These are phyloP conservation scores for Lytechinus pictus DNA, from an alignment of 35 echinoderm and acorn worm species.

Conservation along the genomic window DNA sequence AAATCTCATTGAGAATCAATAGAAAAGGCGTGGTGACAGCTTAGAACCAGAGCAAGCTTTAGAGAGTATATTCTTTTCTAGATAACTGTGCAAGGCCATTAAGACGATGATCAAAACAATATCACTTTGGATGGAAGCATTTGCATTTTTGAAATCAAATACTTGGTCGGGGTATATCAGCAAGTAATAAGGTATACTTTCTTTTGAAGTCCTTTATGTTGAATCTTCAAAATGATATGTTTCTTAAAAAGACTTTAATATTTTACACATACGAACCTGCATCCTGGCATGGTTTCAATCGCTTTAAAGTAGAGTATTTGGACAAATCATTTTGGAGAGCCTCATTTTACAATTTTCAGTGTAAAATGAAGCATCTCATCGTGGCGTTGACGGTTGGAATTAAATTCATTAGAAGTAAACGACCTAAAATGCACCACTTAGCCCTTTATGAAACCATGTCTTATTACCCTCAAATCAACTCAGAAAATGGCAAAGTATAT, in stretches of 20 bases:
- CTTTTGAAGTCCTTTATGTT: background rate
- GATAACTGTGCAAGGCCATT: too few species aligned
- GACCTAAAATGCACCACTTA: slow-evolving; percentile 11
- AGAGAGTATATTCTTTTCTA: too few species aligned
- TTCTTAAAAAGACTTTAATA: background rate
- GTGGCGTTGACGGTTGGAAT: background rate
- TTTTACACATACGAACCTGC: background rate
- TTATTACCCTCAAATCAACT: background rate
- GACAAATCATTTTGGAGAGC: background rate
- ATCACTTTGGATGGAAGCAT: too few species aligned
- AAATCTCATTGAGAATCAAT: too few species aligned
- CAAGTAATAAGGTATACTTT: background rate
- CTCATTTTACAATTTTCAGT: background rate
- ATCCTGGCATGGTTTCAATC: background rate
- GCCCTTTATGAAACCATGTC: background rate
- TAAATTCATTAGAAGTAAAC: slow-evolving; percentile 7
- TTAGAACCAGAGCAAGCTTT: too few species aligned
- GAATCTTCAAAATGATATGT: background rate
- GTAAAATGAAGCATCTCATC: background rate
- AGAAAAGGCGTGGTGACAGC: too few species aligned
- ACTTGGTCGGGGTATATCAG: background rate
- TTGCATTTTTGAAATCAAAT: background rate
- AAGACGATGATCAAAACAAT: too few species aligned
- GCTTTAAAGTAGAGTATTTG: background rate
- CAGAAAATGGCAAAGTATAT: slow-evolving; percentile 3